These are phyloP conservation scores for Balaenoptera acutorostrata DNA, from an alignment of 2,113 vertebrate species.

Conservation along the genomic window DNA sequence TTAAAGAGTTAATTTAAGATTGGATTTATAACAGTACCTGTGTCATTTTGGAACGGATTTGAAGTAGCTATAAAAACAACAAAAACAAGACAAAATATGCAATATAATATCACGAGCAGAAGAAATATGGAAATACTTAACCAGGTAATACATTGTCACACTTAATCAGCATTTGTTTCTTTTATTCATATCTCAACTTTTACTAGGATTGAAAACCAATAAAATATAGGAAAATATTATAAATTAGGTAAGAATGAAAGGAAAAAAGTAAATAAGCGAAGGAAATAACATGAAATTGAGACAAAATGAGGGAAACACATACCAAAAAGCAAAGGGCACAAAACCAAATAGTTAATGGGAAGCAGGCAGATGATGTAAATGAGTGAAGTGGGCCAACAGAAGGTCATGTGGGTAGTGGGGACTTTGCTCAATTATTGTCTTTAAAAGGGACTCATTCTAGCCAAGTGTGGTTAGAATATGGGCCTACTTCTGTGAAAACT, in stretches of 20 bases:
- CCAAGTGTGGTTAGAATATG: background rate
- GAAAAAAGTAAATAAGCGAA: background rate
- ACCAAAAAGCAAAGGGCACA: background rate
- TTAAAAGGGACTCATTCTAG: background rate
- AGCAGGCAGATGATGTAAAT: background rate
- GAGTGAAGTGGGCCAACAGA: background rate
- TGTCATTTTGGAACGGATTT: background rate
- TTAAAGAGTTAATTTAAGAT: background rate
- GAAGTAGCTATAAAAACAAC: background rate
- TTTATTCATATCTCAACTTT: background rate
- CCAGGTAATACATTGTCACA: background rate
- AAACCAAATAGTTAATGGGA: background rate
- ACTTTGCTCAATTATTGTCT: background rate
- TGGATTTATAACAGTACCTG: background rate
- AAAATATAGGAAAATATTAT: background rate
- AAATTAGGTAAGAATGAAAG: background rate
- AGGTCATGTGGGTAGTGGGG: background rate
- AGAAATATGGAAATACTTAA: background rate
- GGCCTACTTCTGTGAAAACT: background rate
- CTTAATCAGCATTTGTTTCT: background rate
- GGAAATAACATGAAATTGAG: background rate
- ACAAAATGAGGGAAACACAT: background rate
- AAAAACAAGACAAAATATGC: background rate
- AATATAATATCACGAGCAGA: background rate
- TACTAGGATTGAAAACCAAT: background rate